A percentile compares a stretch with the other conserved stretches of the same genome.
These are phyloP conservation scores for Melanocharis versteri DNA, from an alignment of 2,113 vertebrate genomes.

Conservation along the genomic window DNA sequence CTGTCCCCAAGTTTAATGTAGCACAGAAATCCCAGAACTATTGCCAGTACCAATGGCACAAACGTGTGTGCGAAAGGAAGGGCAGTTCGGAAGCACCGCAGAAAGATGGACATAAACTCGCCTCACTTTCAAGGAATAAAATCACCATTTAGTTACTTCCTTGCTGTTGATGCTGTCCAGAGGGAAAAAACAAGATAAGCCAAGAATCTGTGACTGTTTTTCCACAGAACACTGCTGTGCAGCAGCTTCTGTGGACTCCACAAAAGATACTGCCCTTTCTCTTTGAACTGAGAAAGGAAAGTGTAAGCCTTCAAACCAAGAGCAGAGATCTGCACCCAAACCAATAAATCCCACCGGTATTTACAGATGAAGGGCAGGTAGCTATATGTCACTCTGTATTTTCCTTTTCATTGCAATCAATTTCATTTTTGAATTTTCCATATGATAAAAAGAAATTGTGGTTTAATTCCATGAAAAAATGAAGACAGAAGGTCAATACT, in stretches of 20 bases:
- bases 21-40: background rate
- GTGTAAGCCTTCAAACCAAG: background rate
- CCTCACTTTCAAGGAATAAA: background rate
- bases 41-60: background rate
- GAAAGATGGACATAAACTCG: background rate
- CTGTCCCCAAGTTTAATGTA: background rate
- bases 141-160: background rate
- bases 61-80: accelerated
- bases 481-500: background rate
- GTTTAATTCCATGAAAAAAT: background rate
- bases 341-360: background rate
- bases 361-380: background rate
- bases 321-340: background rate
- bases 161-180: background rate
- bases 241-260: background rate
- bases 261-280: background rate
- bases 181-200: background rate
- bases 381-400: background rate
- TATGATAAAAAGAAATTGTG: background rate
- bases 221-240: background rate
- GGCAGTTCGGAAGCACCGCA: background rate
- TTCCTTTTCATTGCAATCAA: background rate
- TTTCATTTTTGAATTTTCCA: background rate
- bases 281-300: background rate
- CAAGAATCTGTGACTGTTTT: background rate